Conservation (phyloP, 1,140 invertebrate genomes). For the Bombus breviceps region DNA sequence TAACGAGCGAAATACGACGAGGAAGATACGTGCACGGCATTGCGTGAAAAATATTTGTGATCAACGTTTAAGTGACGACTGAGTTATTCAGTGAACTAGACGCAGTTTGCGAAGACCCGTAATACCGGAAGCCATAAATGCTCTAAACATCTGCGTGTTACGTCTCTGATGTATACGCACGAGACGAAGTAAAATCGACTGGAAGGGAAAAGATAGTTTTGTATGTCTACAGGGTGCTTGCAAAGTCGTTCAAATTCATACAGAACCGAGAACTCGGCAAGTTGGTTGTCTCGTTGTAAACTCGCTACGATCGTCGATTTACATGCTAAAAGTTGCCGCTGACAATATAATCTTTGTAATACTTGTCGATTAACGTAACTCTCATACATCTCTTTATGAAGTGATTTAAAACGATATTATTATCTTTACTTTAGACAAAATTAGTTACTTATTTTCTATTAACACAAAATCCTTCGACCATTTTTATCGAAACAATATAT, state of each 20-base stretch:
- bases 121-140: slow-evolving; percentile 77
- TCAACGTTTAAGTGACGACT: slow-evolving; percentile 22
- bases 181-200: slow-evolving; percentile 33
- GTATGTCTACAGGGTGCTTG: neutral
- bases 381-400: neutral
- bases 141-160: slow-evolving; percentile 71
- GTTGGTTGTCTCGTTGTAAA: neutral
- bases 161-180: slow-evolving; percentile 24
- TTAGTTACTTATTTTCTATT: neutral
- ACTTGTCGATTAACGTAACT: neutral
- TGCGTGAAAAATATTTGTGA: slow-evolving; percentile 25
- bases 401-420: neutral
- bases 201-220: slow-evolving; percentile 2
- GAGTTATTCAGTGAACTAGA: slow-evolving; percentile 22
- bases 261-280: neutral
- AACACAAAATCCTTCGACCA: neutral
- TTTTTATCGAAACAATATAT: neutral
- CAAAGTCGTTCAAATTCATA: neutral
- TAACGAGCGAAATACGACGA: neutral
- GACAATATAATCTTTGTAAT: neutral
- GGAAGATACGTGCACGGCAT: neutral
- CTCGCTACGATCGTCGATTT: neutral
- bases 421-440: neutral
- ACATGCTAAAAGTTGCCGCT: neutral
- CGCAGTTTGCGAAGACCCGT: slow-evolving; percentile 73